Percentiles rank a stretch among this genome's conserved stretches.
Conservation (phyloP, 2,888 invertebrate genomes). For the Scotopteryx bipunctaria region DNA sequence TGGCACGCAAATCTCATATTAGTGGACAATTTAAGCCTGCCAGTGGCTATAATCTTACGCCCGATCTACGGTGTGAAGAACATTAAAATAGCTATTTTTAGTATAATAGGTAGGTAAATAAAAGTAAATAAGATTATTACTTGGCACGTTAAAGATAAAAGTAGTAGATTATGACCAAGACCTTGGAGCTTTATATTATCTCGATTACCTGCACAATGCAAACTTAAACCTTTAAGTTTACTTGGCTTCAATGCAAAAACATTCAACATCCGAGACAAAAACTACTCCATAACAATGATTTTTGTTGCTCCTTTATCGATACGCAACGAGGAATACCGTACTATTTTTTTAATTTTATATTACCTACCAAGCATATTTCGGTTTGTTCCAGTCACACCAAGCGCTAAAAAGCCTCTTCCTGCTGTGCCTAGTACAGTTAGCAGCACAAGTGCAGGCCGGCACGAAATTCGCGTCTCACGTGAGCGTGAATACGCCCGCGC, state of each 20-base stretch:
- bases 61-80: conserved; percentile 5
- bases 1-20: conserved; percentile 26
- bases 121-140: background rate
- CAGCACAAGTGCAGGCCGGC: conserved; percentile 46
- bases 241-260: too few relatives aligned
- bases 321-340: too few relatives aligned
- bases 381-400: conserved; percentile 25
- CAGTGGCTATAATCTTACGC: background rate
- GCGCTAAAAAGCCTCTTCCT: conserved; percentile 16
- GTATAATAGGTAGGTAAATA: too few relatives aligned
- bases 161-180: background rate
- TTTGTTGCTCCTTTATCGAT: too few relatives aligned
- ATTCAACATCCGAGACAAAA: too few relatives aligned
- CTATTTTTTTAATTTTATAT: too few relatives aligned
- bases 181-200: background rate
- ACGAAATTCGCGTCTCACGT: conserved; percentile 75
- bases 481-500: conserved; percentile 70
- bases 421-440: conserved; percentile 41
- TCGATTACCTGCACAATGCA: too few relatives aligned
- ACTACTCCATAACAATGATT: too few relatives aligned
- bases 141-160: background rate
- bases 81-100: too few relatives aligned
- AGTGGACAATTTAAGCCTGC: conserved; percentile 12
- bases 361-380: too few relatives aligned
- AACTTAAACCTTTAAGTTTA: too few relatives aligned